Percentiles rank a stretch among this genome's conserved stretches.
phyloP scores from a whole-genome alignment of 1,140 invertebrate species.

The Cherax destructor region DNA sequence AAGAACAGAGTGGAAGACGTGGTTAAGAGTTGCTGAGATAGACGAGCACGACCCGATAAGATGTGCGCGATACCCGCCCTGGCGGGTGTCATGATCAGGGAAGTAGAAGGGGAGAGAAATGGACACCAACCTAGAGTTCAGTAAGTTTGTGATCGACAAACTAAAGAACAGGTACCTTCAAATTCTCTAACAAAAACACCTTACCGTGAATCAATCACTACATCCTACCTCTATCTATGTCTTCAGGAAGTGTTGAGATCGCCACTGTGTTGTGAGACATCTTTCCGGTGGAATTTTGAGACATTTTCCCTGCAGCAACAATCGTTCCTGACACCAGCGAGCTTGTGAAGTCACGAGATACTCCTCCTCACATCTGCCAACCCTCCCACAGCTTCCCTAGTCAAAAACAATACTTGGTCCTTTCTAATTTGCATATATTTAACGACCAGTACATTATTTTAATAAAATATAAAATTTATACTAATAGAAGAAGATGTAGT shows the following conservation, averaged over 20 bases:
- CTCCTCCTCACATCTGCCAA: neutral
- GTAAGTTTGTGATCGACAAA: no score
- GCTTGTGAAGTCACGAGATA: conserved; percentile 27
- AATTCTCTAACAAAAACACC: neutral
- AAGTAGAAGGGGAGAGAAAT: no score
- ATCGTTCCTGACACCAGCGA: neutral
- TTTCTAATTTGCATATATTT: no score
- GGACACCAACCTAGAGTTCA: no score
- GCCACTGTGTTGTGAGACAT: neutral
- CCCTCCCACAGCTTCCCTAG: neutral
- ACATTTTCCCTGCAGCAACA: neutral
- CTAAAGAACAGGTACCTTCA: no score
- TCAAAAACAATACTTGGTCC: no score
- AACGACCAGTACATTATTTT: no score
- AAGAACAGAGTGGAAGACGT: no score
- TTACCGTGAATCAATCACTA: neutral
- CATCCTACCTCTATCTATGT: conserved; percentile 46
- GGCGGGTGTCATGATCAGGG: no score
- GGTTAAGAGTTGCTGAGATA: no score
- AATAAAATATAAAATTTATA: neutral
- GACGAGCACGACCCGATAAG: no score
- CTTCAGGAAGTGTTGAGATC: conserved; percentile 25
- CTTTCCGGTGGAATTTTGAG: neutral
- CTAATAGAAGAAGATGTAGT: neutral
- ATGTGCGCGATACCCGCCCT: no score